Evolutionary conservation across 2,888 invertebrate genomes (phyloP), one percentile per base, ranked within the genome.

Genomic region (Sesia apiformis): DNA sequence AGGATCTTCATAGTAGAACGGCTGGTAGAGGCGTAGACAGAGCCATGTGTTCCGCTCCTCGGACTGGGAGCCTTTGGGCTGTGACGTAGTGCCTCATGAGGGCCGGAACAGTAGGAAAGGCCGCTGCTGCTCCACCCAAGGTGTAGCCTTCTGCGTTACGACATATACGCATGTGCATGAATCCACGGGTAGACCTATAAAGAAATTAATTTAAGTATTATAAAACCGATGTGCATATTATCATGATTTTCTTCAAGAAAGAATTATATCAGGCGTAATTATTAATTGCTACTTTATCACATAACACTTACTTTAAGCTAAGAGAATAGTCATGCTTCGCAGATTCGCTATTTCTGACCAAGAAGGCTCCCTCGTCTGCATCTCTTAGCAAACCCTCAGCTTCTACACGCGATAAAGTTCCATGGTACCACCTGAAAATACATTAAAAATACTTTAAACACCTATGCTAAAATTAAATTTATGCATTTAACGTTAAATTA

Each of bases 91-190:
- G 97, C 65, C 95, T 93, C 74, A 98, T 96, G 93, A 98, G 95
- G 71, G 96, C 95, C n/a, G 98, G 97, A 62, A 98, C 97, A 53
- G 94, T 95, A 52, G 94, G 93, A 78, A 98, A 98, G 39, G 97
- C 97, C 60, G 96, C 96, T 72, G 97, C 96, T 76, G 97, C 98
- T 62, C 97, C 96, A 4, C 98, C 98, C 66, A 98, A 87, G 54
- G 97, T 96, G 78, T 94, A 98, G 57, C 95, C 94, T 57, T 95
- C 95, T 7, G 92, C 90, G 55, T 93, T 93, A 66, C 93, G 93
- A 77, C 96, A 96, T 61, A 98, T 98, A 66, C 97, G 93, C 95
- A 98, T 97, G 81, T 98, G 98, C 96, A 98, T 98, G 73, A 97
- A 98, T 53, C 98, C 97, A 72, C 96, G 93, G 54, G 96, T 95